Evolutionary conservation across 1,140 invertebrate species (phyloP), one percentile per base, ranked within the genome.

Genomic region (Ditylenchus dipsaci): DNA sequence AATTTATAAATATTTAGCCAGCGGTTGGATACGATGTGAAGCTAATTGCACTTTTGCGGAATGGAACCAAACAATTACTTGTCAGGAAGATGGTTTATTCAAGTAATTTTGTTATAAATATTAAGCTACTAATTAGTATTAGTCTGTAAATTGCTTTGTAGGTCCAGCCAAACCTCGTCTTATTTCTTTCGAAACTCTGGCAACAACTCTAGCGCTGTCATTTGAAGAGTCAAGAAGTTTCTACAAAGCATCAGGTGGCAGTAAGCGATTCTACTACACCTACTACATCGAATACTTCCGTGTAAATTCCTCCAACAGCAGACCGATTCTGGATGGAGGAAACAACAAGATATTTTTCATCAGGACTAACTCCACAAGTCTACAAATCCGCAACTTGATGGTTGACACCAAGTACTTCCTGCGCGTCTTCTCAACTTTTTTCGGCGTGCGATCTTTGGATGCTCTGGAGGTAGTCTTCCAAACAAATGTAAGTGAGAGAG

Each of bases 161-260:
- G 49, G 49, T 53, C 49, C 49, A 3, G n/a, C 49, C n/a, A 53
- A 53, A 53, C 49, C 49, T 17, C 49, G 49, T 26, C 49, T 53
- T 3, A 26, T 53, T 15, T 53, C 49, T 53, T 19, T 53, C 8
- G 49, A 53, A 19, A 53, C 49, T 21, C 15, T 26, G 23, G n/a
- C 3, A 53, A 53, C 49, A 26, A 53, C 49, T 21, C 49, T 53
- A 8, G 23, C n/a, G n/a, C 23, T 53, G 49, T 21, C 49, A 7
- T 53, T 21, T 53, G 49, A 19, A 19, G 49, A 53, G 15, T 15
- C 49, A 8, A 19, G 15, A 17, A 53, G 23, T 53, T 3, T 26
- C n/a, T 53, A 53, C 49, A 53, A 8, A 26, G 49, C 49, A 8
- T 53, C 43, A 11, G 43, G 15, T 53, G 8, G n/a, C 23, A 21